Evolutionary conservation across 2,113 vertebrate species (phyloP).

Genomic region (Catharus fuscescens): DNA sequence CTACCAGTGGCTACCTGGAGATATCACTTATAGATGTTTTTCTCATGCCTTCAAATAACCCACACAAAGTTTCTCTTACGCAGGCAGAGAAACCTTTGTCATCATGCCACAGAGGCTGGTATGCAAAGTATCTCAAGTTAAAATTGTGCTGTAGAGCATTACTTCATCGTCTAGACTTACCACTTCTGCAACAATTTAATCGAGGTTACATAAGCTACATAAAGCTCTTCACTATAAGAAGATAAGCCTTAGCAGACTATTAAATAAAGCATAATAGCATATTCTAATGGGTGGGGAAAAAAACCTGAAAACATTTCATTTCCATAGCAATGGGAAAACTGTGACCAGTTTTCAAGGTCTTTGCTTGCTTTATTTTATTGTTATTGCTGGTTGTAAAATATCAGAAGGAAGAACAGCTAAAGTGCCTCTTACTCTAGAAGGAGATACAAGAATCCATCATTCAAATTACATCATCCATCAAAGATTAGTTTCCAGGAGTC

Average conservation of each 20-base stretch:
- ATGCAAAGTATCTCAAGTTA: not conserved
- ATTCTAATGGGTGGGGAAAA: not conserved
- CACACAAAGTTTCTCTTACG: not conserved
- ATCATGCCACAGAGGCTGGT: not conserved
- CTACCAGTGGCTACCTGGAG: not conserved
- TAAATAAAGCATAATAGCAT: constrained; percentile 34
- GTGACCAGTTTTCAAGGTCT: constrained; percentile 16
- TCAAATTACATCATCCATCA: constrained; percentile 27
- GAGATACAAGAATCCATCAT: not conserved
- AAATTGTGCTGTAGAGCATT: not conserved
- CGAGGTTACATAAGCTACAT: not conserved
- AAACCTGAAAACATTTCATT: not conserved
- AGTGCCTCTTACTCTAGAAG: not conserved
- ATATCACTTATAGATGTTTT: not conserved
- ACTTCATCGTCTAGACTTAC: not conserved
- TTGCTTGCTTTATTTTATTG: constrained; percentile 14
- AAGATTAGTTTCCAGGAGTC: not conserved
- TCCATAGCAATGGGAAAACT: constrained; percentile 26
- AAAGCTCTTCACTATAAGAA: not conserved
- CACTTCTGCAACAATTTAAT: not conserved
- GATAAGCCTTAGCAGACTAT: constrained; percentile 15
- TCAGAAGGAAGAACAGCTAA: not conserved
- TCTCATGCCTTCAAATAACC: not conserved
- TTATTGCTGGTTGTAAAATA: constrained; percentile 35
- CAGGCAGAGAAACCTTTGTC: not conserved